Base-by-base conservation (phyloP, 1,140 invertebrate genomes). In the Bombus breviceps region DNA sequence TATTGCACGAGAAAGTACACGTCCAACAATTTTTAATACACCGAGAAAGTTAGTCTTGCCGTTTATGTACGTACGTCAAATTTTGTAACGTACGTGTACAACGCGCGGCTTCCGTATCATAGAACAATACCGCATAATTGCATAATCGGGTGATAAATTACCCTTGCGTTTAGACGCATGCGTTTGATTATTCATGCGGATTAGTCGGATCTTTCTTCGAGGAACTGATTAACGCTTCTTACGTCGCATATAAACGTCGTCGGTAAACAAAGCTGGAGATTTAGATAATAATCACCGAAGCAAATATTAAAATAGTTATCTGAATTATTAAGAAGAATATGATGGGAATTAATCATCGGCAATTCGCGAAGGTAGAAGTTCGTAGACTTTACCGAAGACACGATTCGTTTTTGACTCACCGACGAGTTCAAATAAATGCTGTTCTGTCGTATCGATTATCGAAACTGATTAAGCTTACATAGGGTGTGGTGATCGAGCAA, bases 1-100 rank as follows among this genome's bases (percentile, higher is more conserved):
- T 1, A 8, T 8, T 13, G 0, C 1, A 9, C n/a, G 18, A n/a
- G 1, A 0, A 43, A 18, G 6, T 8, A 6, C 37, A 3, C 37
- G 25, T 15, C 18, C 1, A 71, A 13, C 37, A 2, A 15, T 28
- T 39, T 71, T n/a, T 9, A 71, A 41, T 41, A 8, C 1, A 10
- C 12, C 15, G 13, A 41, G 28, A 72, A 15, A 53, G 0, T 10
- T 25, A 6, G 2, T 59, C 32, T 34, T 4, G 15, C 3, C 28
- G 12, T 18, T 22, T 73, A 13, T 1, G 3, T 0, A 5, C 4
- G 10, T 57, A 12, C 18, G 25, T 73, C 28, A 28, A 59, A 57
- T 39, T 59, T 81, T 41, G 22, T 18, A 62, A 81, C 32, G 8
- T 10, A 28, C 34, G 37, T 39, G 22, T 4, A 10, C 3, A 53